Conservation (phyloP, 2,888 invertebrate species). For the Synergus japonicus region DNA sequence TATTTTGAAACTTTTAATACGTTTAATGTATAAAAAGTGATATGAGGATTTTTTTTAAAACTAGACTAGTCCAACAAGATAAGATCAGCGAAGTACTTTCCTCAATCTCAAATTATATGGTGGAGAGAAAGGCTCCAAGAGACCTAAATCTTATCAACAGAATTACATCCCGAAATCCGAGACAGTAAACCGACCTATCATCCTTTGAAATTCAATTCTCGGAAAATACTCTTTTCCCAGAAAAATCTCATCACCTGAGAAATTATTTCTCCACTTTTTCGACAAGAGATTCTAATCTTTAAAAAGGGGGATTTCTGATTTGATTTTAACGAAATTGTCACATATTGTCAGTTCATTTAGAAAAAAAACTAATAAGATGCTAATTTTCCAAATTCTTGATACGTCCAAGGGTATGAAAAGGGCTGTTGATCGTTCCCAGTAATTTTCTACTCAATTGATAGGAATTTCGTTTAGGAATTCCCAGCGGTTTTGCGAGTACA, state of each 20-base stretch:
- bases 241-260: constrained; percentile 30
- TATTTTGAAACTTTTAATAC: no score
- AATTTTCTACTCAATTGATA: constrained; percentile 33
- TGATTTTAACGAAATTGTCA: not conserved
- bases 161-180: constrained; percentile 21
- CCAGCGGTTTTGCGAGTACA: not conserved
- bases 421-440: not conserved
- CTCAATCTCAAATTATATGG: constrained; percentile 13
- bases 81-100: not conserved
- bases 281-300: not conserved
- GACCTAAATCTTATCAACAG: constrained; percentile 8
- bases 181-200: constrained; percentile 1
- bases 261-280: not conserved
- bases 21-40: constrained; percentile 78
- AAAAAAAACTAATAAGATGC: not conserved
- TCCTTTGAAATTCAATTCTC: constrained; percentile 16
- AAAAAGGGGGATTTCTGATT: not conserved
- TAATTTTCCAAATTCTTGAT: constrained; percentile 11
- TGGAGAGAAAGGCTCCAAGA: constrained; percentile 6
- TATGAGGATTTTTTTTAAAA: not conserved
- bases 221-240: constrained; percentile 19
- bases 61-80: not conserved
- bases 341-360: not conserved
- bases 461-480: constrained; percentile 34
- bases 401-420: constrained; percentile 9